phyloP scores from a whole-genome alignment of 2,113 vertebrate species.

The Tichodroma muraria region DNA sequence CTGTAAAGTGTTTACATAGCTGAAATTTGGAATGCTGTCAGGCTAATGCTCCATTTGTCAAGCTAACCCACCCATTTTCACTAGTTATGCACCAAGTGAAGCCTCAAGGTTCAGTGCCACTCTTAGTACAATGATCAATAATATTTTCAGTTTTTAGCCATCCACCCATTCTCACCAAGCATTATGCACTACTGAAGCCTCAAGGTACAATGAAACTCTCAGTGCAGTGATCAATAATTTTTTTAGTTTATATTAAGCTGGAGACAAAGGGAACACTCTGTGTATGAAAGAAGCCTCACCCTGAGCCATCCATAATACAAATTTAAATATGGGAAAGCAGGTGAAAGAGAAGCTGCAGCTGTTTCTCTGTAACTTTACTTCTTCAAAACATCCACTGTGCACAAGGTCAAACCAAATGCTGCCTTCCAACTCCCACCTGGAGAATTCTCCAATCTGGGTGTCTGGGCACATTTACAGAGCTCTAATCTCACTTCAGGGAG shows the following conservation, averaged over 20 bases:
- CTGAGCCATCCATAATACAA: rapidly evolving
- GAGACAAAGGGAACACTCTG: background rate
- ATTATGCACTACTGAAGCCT: background rate
- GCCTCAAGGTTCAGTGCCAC: background rate
- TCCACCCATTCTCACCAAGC: background rate
- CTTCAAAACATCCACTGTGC: background rate
- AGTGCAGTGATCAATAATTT: background rate
- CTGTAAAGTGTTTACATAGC: background rate
- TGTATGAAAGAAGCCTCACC: background rate
- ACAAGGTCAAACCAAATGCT: background rate
- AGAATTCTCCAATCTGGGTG: background rate
- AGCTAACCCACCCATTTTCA: background rate
- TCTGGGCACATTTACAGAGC: background rate
- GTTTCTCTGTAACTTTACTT: background rate
- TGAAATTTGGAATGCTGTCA: background rate
- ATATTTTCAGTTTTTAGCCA: background rate
- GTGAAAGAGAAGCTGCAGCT: background rate
- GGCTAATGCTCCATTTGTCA: background rate
- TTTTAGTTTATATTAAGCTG: background rate
- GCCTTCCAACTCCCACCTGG: background rate
- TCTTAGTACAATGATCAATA: background rate
- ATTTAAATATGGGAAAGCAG: background rate
- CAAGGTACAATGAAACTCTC: background rate
- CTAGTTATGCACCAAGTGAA: background rate
- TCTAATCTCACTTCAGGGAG: background rate